A percentile compares a stretch with the other conserved stretches of the same genome.
Evolutionary conservation across 2,888 invertebrate genomes (phyloP).

Genomic region (Scaptomyza caliginosa): DNA sequence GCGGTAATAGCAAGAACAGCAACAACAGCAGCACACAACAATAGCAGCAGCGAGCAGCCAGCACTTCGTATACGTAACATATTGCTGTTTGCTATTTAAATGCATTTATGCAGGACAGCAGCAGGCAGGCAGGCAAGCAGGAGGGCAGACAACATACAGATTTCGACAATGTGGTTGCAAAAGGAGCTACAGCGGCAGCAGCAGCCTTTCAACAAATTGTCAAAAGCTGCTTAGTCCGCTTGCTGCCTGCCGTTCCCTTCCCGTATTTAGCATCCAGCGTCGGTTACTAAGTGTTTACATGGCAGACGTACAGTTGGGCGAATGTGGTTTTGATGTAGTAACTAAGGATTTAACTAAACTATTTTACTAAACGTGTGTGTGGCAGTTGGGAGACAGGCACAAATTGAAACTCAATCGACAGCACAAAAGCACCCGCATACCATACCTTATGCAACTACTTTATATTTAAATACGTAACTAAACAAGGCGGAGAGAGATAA

Average conservation of each 20-base stretch:
- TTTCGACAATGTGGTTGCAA: conserved; percentile 30
- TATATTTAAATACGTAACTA: background rate
- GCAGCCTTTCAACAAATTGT: conserved; percentile 71
- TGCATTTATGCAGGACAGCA: conserved; percentile 68
- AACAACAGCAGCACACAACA: conserved; percentile 16
- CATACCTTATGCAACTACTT: background rate
- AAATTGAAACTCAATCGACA: conserved; percentile 45
- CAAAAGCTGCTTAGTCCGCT: conserved; percentile 64
- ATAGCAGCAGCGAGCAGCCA: conserved; percentile 30
- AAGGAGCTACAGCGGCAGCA: background rate
- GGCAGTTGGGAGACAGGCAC: conserved; percentile 7
- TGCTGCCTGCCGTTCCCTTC: conserved; percentile 9
- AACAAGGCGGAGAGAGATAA: too few relatives aligned
- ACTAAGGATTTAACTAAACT: conserved; percentile 49
- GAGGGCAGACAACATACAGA: conserved; percentile 8
- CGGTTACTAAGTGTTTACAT: conserved; percentile 48
- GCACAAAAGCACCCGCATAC: conserved; percentile 1
- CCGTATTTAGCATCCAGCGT: conserved; percentile 20
- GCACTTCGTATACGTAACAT: conserved; percentile 71
- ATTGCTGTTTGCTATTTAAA: conserved; percentile 71
- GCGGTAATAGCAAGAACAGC: conserved; percentile 51
- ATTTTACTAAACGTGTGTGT: conserved; percentile 37
- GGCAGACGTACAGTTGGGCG: conserved; percentile 14
- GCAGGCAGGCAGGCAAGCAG: conserved; percentile 14
- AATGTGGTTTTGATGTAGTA: conserved; percentile 33